Evolutionary conservation across 2,113 vertebrate species (phyloP).

Genomic region (Python bivittatus): DNA sequence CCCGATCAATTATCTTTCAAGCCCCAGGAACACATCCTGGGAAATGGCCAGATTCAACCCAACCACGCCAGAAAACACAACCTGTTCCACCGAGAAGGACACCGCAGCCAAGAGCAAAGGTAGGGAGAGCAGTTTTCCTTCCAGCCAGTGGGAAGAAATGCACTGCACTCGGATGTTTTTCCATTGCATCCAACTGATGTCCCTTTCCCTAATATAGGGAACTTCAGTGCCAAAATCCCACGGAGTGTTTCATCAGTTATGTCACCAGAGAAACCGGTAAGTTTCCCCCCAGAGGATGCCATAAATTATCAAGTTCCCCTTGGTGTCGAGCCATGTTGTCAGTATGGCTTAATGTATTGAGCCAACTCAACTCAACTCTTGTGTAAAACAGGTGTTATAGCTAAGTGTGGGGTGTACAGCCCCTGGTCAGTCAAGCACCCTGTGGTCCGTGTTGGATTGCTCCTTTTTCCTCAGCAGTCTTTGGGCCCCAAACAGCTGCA

Average conservation of each 20-base stretch:
- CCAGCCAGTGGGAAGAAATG: not conserved
- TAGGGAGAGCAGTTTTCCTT: not conserved
- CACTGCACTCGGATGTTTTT: not conserved
- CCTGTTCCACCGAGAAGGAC: constrained; percentile 60
- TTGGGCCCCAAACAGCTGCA: not conserved
- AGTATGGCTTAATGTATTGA: not conserved
- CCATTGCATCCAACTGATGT: not conserved
- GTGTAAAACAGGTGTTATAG: not conserved
- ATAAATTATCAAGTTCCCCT: too few relatives aligned
- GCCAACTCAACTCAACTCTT: too few relatives aligned
- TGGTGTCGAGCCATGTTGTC: not conserved
- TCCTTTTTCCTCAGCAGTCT: not conserved
- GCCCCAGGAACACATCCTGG: constrained; percentile 79
- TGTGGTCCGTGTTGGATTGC: not conserved
- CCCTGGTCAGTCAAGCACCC: not conserved
- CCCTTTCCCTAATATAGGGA: constrained; percentile 52
- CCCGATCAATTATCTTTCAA: constrained; percentile 77
- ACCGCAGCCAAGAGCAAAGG: constrained; percentile 65
- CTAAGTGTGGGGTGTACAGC: not conserved
- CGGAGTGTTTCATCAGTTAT: constrained; percentile 67
- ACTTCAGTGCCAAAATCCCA: constrained; percentile 59
- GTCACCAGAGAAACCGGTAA: constrained; percentile 62
- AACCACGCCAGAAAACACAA: constrained; percentile 72
- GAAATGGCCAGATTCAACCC: constrained; percentile 65
- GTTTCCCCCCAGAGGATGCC: constrained; percentile 11